Conservation (phyloP, 2,797 vertebrate species). For the Nannoperca australis region DNA sequence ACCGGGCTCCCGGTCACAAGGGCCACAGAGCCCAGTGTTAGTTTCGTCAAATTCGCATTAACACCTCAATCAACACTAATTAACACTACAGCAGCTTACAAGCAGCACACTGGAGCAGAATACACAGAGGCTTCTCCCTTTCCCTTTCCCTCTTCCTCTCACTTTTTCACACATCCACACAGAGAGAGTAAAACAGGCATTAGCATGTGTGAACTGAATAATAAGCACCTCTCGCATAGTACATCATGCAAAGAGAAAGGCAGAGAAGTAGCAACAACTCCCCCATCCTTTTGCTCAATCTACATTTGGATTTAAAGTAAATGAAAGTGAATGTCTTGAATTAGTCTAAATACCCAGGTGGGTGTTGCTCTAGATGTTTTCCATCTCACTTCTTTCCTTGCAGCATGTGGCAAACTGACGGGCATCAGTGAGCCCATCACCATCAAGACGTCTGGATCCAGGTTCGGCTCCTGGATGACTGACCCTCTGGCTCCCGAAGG, state of each 20-base stretch:
- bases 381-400: slow-evolving; percentile 68
- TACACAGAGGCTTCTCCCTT: slow-evolving; percentile 27
- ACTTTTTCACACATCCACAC: slow-evolving; percentile 58
- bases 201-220: slow-evolving; percentile 71
- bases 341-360: slow-evolving; percentile 8
- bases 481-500: slow-evolving; percentile 96
- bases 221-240: slow-evolving; percentile 44
- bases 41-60: slow-evolving; percentile 72
- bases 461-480: slow-evolving; percentile 99
- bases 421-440: slow-evolving; percentile 98
- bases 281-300: slow-evolving; percentile 28
- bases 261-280: slow-evolving; percentile 9
- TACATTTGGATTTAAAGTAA: slow-evolving; percentile 38
- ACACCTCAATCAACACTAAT: slow-evolving; percentile 78
- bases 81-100: slow-evolving; percentile 60
- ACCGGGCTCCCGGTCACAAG: slow-evolving; percentile 40
- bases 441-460: slow-evolving; percentile 96
- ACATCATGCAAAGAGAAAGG: slow-evolving; percentile 27
- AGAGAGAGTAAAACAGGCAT: slow-evolving; percentile 64
- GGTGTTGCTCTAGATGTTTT: slow-evolving; percentile 45
- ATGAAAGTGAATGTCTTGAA: slow-evolving; percentile 38
- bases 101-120: slow-evolving; percentile 50
- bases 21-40: slow-evolving; percentile 36
- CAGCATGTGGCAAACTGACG: slow-evolving; percentile 98
- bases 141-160: slow-evolving; percentile 42